These are phyloP conservation scores for Botrylloides violaceus DNA, from an alignment of 23 tunicate species.

Conservation along the genomic window DNA sequence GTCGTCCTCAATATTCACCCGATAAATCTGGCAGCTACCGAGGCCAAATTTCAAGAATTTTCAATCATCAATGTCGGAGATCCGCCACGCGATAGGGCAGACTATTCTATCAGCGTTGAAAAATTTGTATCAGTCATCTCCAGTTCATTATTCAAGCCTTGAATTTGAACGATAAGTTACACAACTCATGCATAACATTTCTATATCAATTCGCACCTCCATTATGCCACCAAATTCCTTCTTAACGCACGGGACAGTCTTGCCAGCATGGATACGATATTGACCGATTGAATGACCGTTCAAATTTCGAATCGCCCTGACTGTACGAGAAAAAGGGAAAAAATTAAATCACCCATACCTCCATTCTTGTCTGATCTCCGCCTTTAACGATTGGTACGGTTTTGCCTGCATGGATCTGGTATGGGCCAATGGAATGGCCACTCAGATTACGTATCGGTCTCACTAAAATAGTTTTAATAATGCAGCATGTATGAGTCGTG, in stretches of 20 bases:
- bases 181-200: neutral
- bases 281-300: slow-evolving; percentile 36
- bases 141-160: no score
- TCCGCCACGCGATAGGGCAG: no score
- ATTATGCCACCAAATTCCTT: slow-evolving; percentile 4
- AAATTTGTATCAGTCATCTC: no score
- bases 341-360: slow-evolving; percentile 30
- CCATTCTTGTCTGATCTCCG: slow-evolving; percentile 94
- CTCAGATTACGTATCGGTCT: slow-evolving; percentile 72
- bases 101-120: no score
- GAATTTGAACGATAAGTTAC: neutral
- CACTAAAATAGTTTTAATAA: slow-evolving; percentile 31
- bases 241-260: slow-evolving; percentile 34
- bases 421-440: slow-evolving; percentile 92
- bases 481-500: no score
- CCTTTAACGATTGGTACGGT: slow-evolving; percentile 92
- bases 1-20: no score
- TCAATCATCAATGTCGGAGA: no score
- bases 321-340: slow-evolving; percentile 5
- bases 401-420: slow-evolving; percentile 93
- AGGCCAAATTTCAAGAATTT: no score
- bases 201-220: slow-evolving; percentile 26
- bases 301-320: slow-evolving; percentile 29
- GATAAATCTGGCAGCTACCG: no score
- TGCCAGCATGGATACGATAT: slow-evolving; percentile 37